Percentiles rank a stretch among this genome's conserved stretches.
phyloP scores from a whole-genome alignment of 2,888 invertebrate species.

The Tenthredo mesomela region DNA sequence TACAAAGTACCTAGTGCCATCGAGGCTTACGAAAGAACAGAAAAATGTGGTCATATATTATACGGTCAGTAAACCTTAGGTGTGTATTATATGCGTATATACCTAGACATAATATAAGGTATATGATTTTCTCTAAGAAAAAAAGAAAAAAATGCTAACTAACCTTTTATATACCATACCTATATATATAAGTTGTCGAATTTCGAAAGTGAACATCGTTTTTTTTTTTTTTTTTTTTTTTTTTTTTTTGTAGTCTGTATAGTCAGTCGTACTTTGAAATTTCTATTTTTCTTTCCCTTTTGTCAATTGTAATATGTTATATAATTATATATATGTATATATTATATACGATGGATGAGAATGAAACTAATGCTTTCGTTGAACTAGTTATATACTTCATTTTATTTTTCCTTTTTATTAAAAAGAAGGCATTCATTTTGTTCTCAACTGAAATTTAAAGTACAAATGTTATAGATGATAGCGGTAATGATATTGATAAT shows the following conservation, averaged over 20 bases:
- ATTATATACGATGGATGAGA: background rate
- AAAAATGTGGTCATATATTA: background rate
- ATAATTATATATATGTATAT: background rate
- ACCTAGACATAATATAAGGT: too few relatives aligned
- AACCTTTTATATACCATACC: background rate
- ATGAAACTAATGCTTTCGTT: background rate
- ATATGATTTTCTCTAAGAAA: background rate
- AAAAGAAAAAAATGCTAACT: background rate
- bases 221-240: background rate
- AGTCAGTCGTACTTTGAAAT: background rate
- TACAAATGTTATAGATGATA: constrained; percentile 76
- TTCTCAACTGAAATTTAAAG: constrained; percentile 76
- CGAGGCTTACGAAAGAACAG: background rate
- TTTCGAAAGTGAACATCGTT: background rate
- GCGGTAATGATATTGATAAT: constrained; percentile 72
- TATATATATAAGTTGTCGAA: background rate
- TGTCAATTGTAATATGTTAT: background rate
- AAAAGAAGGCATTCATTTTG: constrained; percentile 78
- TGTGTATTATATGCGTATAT: too few relatives aligned
- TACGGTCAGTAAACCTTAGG: background rate
- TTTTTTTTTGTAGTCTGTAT: background rate
- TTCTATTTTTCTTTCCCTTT: background rate
- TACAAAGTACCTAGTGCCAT: background rate
- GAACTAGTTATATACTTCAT: constrained; percentile 41
- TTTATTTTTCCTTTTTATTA: constrained; percentile 69